Base-by-base conservation (phyloP, 1,140 invertebrate genomes). In the Berghia stephanieae region DNA sequence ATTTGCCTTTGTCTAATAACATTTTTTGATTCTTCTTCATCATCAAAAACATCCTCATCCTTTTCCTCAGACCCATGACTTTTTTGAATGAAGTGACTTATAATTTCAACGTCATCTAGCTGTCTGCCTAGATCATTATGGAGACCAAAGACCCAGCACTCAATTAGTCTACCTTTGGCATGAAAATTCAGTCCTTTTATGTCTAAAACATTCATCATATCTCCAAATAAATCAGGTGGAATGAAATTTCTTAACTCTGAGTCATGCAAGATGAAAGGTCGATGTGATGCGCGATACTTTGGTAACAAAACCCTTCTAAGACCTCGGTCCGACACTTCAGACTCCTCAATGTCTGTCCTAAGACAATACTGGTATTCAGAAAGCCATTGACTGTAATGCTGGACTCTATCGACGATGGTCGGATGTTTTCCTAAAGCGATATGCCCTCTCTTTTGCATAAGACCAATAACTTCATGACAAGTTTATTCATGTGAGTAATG, bases 51-150 rank as follows among this genome's bases (percentile, higher is more conserved):
- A n/a, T n/a, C n/a, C n/a, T n/a, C n/a, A n/a, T n/a, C n/a, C n/a
- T n/a, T n/a, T n/a, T n/a, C n/a, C n/a, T n/a, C n/a, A n/a, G n/a
- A n/a, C n/a, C n/a, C n/a, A n/a, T n/a, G n/a, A n/a, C n/a, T n/a
- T n/a, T n/a, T n/a, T n/a, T n/a, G n/a, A n/a, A n/a, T n/a, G n/a
- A n/a, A n/a, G n/a, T n/a, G n/a, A n/a, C 78, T 91, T 85, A 78
- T 91, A 90, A 87, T 96, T 95, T 89, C 94, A 94, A 80, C 95
- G 94, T 10, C 95, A 90, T 79, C 95, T 0, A 95, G 89, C 85
- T 96, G 95, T 86, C 95, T 80, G 78, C 93, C 94, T 44, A 90
- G 78, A 5, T 10, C 27, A 8, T 49, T 46, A 31, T 49, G 10
- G 6, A 49, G 42, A 8, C 69, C 69, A 6, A 71, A 46, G 38